These are phyloP conservation scores for Alaudala cheleensis DNA, from an alignment of 2,113 vertebrate genomes.

Conservation along the genomic window DNA sequence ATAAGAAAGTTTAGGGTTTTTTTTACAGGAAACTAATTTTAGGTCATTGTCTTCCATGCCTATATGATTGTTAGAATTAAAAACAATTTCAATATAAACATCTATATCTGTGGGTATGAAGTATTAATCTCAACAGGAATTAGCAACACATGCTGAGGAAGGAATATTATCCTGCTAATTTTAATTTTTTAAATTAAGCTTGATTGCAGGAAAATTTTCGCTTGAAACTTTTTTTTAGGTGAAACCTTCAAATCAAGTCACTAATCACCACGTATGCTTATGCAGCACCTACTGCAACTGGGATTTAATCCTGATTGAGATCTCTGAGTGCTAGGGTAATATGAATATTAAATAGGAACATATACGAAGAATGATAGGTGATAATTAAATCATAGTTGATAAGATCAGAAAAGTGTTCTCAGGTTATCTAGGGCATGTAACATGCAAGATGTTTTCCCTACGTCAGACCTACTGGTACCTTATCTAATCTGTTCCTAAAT, in stretches of 20 bases:
- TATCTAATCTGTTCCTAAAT: slow-evolving; percentile 70
- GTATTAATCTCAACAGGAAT: not conserved
- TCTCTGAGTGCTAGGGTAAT: slow-evolving; percentile 21
- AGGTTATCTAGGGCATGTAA: slow-evolving; percentile 61
- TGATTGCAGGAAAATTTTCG: not conserved
- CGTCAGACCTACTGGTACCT: slow-evolving; percentile 53
- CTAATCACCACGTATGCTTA: not conserved
- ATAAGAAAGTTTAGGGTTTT: fast-evolving
- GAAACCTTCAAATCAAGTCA: not conserved
- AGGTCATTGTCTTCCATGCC: not conserved
- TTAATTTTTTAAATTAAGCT: slow-evolving; percentile 7
- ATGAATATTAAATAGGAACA: slow-evolving; percentile 60
- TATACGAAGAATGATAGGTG: slow-evolving; percentile 54
- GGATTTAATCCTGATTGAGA: slow-evolving; percentile 11
- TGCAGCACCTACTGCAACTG: slow-evolving; percentile 30
- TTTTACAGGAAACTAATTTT: not conserved
- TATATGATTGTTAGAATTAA: not conserved
- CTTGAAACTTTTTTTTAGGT: not conserved
- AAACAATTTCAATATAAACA: not conserved
- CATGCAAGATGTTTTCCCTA: slow-evolving; percentile 61
- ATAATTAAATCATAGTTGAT: slow-evolving; percentile 60
- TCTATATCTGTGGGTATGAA: not conserved
- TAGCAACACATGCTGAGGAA: not conserved
- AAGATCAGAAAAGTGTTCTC: slow-evolving; percentile 56
- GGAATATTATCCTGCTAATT: not conserved